Conservation (phyloP, 2,797 vertebrate species). For the Enteromius unitaeniatus region DNA sequence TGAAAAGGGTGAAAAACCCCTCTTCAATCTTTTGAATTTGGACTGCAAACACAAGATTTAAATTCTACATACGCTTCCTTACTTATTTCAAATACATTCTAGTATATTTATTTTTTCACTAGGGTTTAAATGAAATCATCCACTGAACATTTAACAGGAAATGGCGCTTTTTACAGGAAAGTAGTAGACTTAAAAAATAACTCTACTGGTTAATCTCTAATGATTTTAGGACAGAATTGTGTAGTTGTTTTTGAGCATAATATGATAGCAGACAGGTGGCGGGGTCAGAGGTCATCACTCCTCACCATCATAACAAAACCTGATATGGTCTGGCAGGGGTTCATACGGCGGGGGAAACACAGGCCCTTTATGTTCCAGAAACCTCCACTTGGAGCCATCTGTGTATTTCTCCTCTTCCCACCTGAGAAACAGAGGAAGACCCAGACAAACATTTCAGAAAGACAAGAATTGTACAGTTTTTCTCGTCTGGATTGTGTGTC, state of each 20-base stretch:
- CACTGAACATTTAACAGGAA: neutral
- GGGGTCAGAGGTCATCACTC: constrained; percentile 7
- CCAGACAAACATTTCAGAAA: neutral
- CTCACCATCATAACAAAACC: constrained; percentile 97
- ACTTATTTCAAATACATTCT: no score
- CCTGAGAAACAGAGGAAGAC: constrained; percentile 74
- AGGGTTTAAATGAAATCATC: no score
- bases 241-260: neutral
- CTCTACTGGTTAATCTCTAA: neutral
- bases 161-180: neutral
- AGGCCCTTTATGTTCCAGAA: constrained; percentile 95
- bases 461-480: neutral
- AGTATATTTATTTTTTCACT: no score
- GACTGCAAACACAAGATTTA: no score
- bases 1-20: no score
- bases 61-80: no score
- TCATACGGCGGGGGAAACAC: constrained; percentile 96
- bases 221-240: neutral
- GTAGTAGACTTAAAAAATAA: neutral
- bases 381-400: constrained; percentile 96
- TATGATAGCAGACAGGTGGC: neutral
- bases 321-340: constrained; percentile 88
- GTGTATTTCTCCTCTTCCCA: constrained; percentile 96
- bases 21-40: no score
- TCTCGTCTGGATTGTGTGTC: constrained; percentile 1